Base-by-base conservation (phyloP, 2,113 vertebrate genomes). In the Dromaius novaehollandiae region DNA sequence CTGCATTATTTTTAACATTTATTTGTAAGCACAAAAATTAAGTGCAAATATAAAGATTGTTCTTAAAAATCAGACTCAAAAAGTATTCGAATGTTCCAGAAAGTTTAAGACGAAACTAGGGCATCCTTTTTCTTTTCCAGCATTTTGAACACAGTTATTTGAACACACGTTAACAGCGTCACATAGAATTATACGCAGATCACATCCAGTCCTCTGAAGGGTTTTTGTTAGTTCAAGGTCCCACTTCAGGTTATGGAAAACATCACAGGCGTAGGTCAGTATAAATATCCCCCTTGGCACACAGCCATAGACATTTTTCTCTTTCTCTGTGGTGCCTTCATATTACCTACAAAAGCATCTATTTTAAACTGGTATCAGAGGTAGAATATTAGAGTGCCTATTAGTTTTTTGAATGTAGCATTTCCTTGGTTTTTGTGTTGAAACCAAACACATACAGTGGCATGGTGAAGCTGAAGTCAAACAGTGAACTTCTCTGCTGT, bases 271-370 rank as follows among this genome's bases (percentile, higher is more conserved):
- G 0, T 25, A 25, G 8, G 26, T 81, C 7, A 56, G 19, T 22
- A 50, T 28, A 77, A 88, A 69, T 61, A 88, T 34, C 2, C 0
- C 1, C 9, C 7, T n/a, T 77, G 9, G 7, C 11, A 56, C n/a
- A 28, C 9, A 61, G 14, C 5, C 11, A 40, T 17, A 2, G 28
- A 73, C 80, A 22, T 66, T 42, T 42, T 79, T 71, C 1, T 68
- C 4, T 68, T 79, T 53, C 76, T 61, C 6, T 53, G 1, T 14
- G 8, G 3, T 63, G 5, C 3, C 14, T 34, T 77, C 0, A 0
- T 38, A 51, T 56, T 58, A 2, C 30, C 20, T 91, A 86, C 10
- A 11, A n/a, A 21, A 86, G 6, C 19, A 70, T 15, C 32, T 30
- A 46, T 53, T 77, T 86, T 14, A 70, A 44, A 30, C 26, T 28